phyloP scores from a whole-genome alignment of 2,113 vertebrate genomes.

The Crotalus viridis region DNA sequence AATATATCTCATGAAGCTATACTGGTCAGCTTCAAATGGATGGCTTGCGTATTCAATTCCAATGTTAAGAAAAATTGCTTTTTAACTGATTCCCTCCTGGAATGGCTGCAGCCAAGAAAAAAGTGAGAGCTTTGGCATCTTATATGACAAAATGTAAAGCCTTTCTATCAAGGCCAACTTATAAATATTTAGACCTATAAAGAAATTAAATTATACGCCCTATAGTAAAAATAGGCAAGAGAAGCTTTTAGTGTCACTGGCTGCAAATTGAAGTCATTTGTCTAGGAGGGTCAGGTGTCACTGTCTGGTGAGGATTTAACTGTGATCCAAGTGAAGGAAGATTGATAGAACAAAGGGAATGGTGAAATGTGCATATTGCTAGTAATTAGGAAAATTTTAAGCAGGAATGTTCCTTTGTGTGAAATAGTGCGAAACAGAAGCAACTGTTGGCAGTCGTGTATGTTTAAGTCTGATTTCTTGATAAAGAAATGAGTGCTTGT shows the following conservation, averaged over 20 bases:
- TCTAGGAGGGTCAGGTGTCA: constrained; percentile 70
- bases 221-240: constrained; percentile 57
- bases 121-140: constrained; percentile 11
- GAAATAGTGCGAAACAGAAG: constrained; percentile 29
- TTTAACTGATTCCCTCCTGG: background rate
- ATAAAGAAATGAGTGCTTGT: constrained; percentile 10
- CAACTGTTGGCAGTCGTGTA: constrained; percentile 53
- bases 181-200: constrained; percentile 71
- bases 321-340: constrained; percentile 61
- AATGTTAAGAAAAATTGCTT: background rate
- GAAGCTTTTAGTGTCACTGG: constrained; percentile 65
- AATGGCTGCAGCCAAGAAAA: constrained; percentile 4
- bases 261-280: constrained; percentile 73
- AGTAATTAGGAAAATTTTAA: constrained; percentile 69
- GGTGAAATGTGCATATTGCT: constrained; percentile 59
- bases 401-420: constrained; percentile 59
- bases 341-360: constrained; percentile 68
- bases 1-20: background rate
- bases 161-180: constrained; percentile 59
- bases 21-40: constrained; percentile 19
- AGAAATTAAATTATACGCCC: constrained; percentile 63
- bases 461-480: constrained; percentile 31
- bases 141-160: constrained; percentile 60
- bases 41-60: constrained; percentile 2
- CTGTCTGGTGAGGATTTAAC: constrained; percentile 65